Conservation (phyloP, 1,140 invertebrate genomes). For the Goniozus legneri region DNA sequence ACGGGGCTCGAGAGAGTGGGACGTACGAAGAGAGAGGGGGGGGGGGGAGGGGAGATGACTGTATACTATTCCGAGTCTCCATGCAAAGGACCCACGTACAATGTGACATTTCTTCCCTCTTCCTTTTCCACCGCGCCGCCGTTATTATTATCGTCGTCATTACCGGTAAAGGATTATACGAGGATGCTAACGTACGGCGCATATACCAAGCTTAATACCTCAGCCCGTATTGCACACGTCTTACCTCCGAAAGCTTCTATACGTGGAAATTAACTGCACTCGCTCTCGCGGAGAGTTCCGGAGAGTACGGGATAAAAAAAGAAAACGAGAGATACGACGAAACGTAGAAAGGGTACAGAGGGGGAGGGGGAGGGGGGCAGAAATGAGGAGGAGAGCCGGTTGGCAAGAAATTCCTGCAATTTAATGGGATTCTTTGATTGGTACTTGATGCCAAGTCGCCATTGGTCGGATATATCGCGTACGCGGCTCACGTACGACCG, state of each 20-base stretch:
- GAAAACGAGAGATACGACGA: conserved; percentile 9
- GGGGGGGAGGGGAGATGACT: neutral
- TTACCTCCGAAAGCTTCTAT: conserved; percentile 18
- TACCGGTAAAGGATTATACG: no score
- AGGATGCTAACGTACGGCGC: neutral
- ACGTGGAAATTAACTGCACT: conserved; percentile 24
- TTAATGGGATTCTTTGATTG: conserved; percentile 53
- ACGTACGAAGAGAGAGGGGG: conserved; percentile 11
- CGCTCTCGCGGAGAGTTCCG: neutral
- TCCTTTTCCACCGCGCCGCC: neutral
- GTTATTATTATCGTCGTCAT: conserved; percentile 16
- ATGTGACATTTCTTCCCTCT: neutral
- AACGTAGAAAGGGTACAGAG: conserved; percentile 11
- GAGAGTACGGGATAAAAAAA: conserved; percentile 1
- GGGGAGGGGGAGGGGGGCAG: conserved; percentile 11
- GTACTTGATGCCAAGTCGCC: conserved; percentile 45
- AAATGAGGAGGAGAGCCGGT: conserved; percentile 31
- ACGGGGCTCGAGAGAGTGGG: conserved; percentile 15
- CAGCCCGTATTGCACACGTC: no score
- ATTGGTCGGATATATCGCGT: conserved; percentile 37
- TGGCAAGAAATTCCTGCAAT: conserved; percentile 51
- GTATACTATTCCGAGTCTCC: neutral
- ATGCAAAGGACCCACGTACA: neutral
- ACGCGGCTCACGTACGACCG: conserved; percentile 42
- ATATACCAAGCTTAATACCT: neutral